Evolutionary conservation across 2,797 vertebrate genomes (phyloP), one percentile per base, ranked within the genome.

Genomic region (Neomorphus geoffroyi): DNA sequence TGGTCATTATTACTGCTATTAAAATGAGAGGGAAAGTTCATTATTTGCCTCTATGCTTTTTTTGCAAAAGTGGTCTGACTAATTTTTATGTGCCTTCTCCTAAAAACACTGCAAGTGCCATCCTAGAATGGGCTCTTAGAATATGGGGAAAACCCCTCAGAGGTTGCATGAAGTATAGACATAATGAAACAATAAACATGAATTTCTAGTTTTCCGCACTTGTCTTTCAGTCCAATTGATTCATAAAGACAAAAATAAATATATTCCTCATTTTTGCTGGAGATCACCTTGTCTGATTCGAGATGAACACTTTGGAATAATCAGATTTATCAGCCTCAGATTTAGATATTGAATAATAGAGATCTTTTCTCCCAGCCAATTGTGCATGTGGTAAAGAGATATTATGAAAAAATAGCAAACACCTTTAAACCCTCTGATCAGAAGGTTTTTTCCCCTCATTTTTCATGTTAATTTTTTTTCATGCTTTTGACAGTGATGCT

Each of bases 381-480:
- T 88, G 80, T 80, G 60, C 10, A 8, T 56, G 71, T 30, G 23
- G 50, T 77, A 64, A 86, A 85, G 33, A 86, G 54, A 74, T 18
- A 22, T 10, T 32, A 50, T 6, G 13, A 33, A 56, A 82, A 94
- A 57, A 45, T 28, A 69, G 53, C 12, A 66, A 82, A 80, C 12
- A 67, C 22, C 19, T 86, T 95, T 57, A 91, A 81, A 80, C 56
- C 41, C 21, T 89, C 27, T 57, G 33, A 82, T 53, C 58, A 65
- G 74, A 90, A 89, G 30, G n/a, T n/a, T 37, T 48, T 9, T 33
- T 70, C 66, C 30, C 14, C 16, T 86, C 11, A 46, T 83, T 93
- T 92, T 80, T 81, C 45, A 79, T n/a, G 26, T 87, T 94, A 85
- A 48, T n/a, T 66, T 81, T 90, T n/a, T 72, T 91, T 74, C 43